Base-by-base conservation (phyloP, 1,140 invertebrate species). In the Neuroterus valhalla region DNA sequence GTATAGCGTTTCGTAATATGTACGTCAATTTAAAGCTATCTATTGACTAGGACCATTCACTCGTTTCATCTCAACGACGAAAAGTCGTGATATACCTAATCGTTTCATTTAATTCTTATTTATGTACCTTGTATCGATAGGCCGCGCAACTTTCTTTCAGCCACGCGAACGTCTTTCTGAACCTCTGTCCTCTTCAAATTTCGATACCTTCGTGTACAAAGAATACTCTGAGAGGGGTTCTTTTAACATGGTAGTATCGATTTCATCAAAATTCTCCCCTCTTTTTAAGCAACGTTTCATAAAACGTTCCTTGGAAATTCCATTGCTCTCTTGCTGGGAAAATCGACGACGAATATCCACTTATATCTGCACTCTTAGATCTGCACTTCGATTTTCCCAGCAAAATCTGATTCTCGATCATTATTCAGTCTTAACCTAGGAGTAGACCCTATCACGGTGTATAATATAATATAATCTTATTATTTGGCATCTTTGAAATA, bases 401-500 rank as follows among this genome's bases (percentile, higher is more conserved):
- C 52, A 21, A 21, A 12, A 23, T 50, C 31, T 38, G 31, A 38
- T 38, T 38, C 31, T 38, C 31, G 31, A 38, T 38, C 10, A 38
- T 38, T 38, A 38, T 38, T 38, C 31, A 38, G 31, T 38, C 55
- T 62, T 62, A 62, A 62, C 15, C 55, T 62, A 62, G 3, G 31
- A 31, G 46, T 62, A 62, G 55, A 62, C 55, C 55, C 55, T 62
- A 62, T 62, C 55, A 62, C 55, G 55, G 23, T 23, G 52, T 78
- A 86, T 87, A 91, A 90, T 86, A 90, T 90, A 91, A 91, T 88
- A 91, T 91, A 91, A 87, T 83, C 78, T 85, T 91, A 91, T 88
- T 91, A 90, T 92, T 92, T 92, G 91, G 91, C 91, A 92, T 92
- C 91, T 91, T 91, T 90, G 91, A 92, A 92, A 92, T 91, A 91